These are phyloP conservation scores for Myopa testacea DNA, from an alignment of 2,888 invertebrate genomes.

Conservation along the genomic window DNA sequence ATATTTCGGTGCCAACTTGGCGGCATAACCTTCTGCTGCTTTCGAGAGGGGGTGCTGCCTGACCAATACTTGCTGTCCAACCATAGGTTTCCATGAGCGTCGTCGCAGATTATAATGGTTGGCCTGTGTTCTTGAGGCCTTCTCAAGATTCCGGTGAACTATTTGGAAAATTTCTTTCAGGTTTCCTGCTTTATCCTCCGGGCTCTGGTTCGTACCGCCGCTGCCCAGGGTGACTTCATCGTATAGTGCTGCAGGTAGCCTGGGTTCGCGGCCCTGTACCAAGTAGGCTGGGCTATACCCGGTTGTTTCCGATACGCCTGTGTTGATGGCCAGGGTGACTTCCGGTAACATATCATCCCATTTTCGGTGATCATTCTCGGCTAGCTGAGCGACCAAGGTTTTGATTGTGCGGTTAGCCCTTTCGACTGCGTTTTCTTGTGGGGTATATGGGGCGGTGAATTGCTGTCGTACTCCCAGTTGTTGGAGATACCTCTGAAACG, in stretches of 20 bases:
- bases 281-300: not conserved
- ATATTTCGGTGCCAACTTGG: not conserved
- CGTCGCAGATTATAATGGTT: not conserved
- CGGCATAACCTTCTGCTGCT: not conserved
- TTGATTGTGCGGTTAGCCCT: conserved; percentile 17
- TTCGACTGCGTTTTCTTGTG: conserved; percentile 27
- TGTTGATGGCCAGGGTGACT: conserved; percentile 12
- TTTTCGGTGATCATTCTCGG: not conserved
- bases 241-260: too few relatives aligned
- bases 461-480: not conserved
- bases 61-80: not conserved
- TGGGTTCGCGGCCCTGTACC: not conserved
- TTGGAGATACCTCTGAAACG: not conserved
- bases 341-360: conserved; percentile 29
- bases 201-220: too few relatives aligned
- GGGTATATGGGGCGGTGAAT: not conserved
- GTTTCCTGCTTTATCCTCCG: too few relatives aligned
- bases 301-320: conserved; percentile 9
- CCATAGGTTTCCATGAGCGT: not conserved
- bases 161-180: not conserved
- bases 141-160: not conserved
- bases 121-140: not conserved
- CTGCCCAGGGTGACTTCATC: too few relatives aligned
- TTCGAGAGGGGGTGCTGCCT: not conserved
- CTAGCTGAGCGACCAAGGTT: conserved; percentile 5